These are phyloP conservation scores for Plestiodon gilberti DNA, from an alignment of 2,113 vertebrate genomes.

Conservation along the genomic window DNA sequence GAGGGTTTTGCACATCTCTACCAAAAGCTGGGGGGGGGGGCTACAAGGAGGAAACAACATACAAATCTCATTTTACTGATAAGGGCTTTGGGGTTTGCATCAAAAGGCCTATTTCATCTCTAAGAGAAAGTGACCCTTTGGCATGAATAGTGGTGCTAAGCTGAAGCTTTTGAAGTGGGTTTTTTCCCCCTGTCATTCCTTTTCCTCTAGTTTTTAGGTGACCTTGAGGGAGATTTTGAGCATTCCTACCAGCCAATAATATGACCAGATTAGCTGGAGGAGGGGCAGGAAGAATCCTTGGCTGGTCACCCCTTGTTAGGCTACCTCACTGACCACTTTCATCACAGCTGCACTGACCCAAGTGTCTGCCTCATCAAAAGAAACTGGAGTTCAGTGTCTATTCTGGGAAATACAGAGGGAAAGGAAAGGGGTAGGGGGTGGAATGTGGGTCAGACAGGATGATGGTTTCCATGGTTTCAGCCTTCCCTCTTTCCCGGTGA, in stretches of 20 bases:
- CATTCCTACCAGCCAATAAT: slow-evolving; percentile 41
- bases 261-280: not conserved
- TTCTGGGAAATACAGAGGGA: slow-evolving; percentile 69
- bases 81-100: slow-evolving; percentile 40
- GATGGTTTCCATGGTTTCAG: slow-evolving; percentile 74
- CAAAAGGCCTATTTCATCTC: slow-evolving; percentile 31
- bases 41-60: not conserved
- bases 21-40: not conserved
- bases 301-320: not conserved
- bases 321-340: slow-evolving; percentile 47
- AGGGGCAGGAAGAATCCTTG: slow-evolving; percentile 21
- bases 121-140: slow-evolving; percentile 47
- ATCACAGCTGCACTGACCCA: slow-evolving; percentile 51
- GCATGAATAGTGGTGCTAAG: slow-evolving; percentile 42
- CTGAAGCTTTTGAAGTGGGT: slow-evolving; percentile 44
- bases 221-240: slow-evolving; percentile 9
- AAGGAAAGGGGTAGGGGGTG: slow-evolving; percentile 43
- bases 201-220: slow-evolving; percentile 25
- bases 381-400: slow-evolving; percentile 61
- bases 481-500: slow-evolving; percentile 27
- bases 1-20: not conserved
- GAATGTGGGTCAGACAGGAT: slow-evolving; percentile 11
- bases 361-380: slow-evolving; percentile 57
- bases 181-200: slow-evolving; percentile 33
- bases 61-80: not conserved